Conservation (phyloP, 2,113 vertebrate genomes). For the Neopipo cinnamomea region DNA sequence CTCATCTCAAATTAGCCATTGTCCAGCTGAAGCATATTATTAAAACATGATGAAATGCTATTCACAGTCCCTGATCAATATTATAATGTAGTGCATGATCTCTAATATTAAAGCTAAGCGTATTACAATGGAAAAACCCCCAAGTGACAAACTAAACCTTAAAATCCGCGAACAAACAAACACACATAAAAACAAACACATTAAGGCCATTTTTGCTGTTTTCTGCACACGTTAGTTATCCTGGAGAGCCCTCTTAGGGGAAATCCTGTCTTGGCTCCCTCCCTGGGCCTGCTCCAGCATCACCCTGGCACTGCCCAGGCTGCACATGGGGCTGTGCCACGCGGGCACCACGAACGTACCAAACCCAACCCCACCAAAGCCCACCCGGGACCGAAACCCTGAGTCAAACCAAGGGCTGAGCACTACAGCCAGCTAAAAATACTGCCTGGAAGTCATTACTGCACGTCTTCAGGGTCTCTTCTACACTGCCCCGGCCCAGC, state of each 20-base stretch:
- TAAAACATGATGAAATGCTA: slow-evolving; percentile 44
- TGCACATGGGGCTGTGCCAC: background rate
- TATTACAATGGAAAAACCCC: background rate
- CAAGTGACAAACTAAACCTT: background rate
- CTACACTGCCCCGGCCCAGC: background rate
- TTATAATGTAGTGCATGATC: background rate
- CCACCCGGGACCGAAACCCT: background rate
- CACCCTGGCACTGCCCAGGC: background rate
- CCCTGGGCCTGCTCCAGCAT: background rate
- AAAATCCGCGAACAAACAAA: background rate
- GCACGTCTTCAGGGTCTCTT: background rate
- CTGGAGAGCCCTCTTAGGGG: background rate
- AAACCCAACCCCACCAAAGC: background rate
- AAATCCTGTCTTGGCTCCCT: background rate
- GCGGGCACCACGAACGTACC: background rate
- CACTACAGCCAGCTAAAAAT: background rate
- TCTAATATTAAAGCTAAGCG: background rate
- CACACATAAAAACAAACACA: background rate
- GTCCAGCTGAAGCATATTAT: slow-evolving; percentile 38
- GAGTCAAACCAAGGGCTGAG: background rate
- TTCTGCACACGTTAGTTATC: background rate
- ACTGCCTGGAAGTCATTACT: background rate
- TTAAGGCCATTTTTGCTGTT: background rate
- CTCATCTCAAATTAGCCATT: slow-evolving; percentile 13
- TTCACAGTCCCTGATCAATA: slow-evolving; percentile 9